Evolutionary conservation across 2,797 vertebrate species (phyloP).

Genomic region (Echeneis naucrates): DNA sequence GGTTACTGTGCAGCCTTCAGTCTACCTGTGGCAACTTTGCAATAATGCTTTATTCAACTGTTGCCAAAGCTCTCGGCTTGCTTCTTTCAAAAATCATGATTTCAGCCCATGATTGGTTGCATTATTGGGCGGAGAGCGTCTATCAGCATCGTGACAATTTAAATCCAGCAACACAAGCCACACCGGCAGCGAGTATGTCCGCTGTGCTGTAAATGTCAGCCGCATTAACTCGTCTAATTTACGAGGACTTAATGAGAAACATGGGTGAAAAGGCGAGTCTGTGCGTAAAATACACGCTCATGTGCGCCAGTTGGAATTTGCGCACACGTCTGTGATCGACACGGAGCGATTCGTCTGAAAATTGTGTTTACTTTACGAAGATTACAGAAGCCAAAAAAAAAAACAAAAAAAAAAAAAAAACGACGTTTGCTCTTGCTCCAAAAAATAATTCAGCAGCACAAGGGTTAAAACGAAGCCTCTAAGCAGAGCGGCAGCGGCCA

Average conservation of each 20-base stretch:
- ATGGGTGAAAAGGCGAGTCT: conserved; percentile 4
- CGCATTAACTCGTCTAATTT: conserved; percentile 56
- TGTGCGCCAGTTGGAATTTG: conserved; percentile 7
- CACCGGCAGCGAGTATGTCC: conserved; percentile 43
- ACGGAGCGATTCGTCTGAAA: neutral
- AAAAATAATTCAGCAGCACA: conserved; percentile 81
- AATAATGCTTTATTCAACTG: conserved; percentile 19
- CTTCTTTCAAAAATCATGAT: neutral
- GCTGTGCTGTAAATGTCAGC: conserved; percentile 62
- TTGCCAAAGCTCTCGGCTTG: neutral
- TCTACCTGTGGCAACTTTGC: conserved; percentile 69
- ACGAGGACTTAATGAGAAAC: conserved; percentile 64
- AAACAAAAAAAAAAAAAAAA: no score
- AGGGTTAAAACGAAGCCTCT: conserved; percentile 83
- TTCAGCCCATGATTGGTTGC: conserved; percentile 2
- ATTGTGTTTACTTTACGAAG: fast-evolving
- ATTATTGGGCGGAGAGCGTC: neutral
- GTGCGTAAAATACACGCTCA: conserved; percentile 11
- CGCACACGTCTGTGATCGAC: neutral
- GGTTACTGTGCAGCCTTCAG: conserved; percentile 37
- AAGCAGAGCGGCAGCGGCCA: conserved; percentile 79
- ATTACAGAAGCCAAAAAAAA: neutral
- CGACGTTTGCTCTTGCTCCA: conserved; percentile 28
- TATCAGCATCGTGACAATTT: conserved; percentile 46
- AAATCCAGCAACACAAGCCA: conserved; percentile 61